phyloP scores from a whole-genome alignment of 2,113 vertebrate species.

The Thamnophis sirtalis region DNA sequence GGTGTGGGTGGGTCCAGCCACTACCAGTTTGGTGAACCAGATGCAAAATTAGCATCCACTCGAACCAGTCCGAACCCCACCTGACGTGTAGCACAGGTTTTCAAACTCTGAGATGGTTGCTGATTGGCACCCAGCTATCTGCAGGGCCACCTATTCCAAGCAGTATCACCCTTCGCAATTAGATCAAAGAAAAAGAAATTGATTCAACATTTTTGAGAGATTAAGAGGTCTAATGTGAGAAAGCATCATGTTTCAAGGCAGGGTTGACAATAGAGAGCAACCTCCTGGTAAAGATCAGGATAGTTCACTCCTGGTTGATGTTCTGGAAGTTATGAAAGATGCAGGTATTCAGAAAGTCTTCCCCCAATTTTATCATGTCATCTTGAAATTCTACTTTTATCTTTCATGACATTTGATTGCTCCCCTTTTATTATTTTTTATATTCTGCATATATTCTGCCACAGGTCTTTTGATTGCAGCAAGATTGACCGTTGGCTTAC shows the following conservation, averaged over 20 bases:
- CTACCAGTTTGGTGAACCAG: too few relatives aligned
- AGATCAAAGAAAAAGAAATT: background rate
- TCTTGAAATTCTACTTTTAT: background rate
- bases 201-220: background rate
- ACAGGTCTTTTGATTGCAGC: background rate
- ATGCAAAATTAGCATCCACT: too few relatives aligned
- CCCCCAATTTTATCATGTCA: background rate
- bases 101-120: background rate
- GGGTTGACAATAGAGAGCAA: background rate
- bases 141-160: background rate
- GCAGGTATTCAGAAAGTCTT: background rate
- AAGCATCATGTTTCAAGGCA: background rate
- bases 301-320: background rate
- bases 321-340: background rate
- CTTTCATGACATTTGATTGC: background rate
- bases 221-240: background rate
- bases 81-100: background rate
- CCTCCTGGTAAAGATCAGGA: background rate
- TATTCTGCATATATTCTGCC: background rate
- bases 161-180: background rate
- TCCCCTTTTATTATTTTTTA: background rate
- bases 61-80: too few relatives aligned
- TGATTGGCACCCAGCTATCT: background rate
- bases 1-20: too few relatives aligned
- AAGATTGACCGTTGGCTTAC: too few relatives aligned